A percentile compares a stretch with the other conserved stretches of the same genome.
These are phyloP conservation scores for Chlorospingus semifuscus DNA, from an alignment of 2,797 vertebrate species.

Conservation along the genomic window DNA sequence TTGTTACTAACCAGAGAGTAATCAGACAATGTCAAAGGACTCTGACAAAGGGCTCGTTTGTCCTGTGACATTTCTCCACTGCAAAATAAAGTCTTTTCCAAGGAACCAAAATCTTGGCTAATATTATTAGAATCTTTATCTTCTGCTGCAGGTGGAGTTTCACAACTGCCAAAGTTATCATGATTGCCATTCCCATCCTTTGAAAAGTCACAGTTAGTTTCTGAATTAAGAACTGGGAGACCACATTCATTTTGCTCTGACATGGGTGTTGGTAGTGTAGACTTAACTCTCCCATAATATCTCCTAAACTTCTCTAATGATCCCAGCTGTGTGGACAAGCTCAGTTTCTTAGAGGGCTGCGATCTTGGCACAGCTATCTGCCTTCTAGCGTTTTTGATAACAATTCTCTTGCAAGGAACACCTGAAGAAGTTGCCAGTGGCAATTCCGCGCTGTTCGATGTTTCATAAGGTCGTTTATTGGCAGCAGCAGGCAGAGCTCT, in stretches of 20 bases:
- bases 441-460: neutral
- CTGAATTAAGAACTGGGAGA: neutral
- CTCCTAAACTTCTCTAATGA: constrained; percentile 91
- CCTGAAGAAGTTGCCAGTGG: neutral
- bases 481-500: neutral
- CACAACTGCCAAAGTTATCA: neutral
- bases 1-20: constrained; percentile 56
- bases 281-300: constrained; percentile 72
- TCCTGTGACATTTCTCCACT: neutral
- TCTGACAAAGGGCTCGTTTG: neutral
- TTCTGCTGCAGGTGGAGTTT: neutral
- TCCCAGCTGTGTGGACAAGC: constrained; percentile 73
- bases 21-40: constrained; percentile 18
- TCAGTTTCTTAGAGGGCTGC: constrained; percentile 66
- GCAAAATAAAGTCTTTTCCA: constrained; percentile 24
- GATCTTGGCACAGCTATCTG: constrained; percentile 30
- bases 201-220: neutral
- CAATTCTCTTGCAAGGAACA: neutral
- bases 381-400: neutral
- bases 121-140: neutral
- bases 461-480: neutral
- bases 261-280: neutral
- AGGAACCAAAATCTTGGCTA: neutral
- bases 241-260: neutral
- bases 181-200: neutral